These are phyloP conservation scores for Bugulina stolonifera DNA, from an alignment of 2,888 invertebrate genomes.

Conservation along the genomic window DNA sequence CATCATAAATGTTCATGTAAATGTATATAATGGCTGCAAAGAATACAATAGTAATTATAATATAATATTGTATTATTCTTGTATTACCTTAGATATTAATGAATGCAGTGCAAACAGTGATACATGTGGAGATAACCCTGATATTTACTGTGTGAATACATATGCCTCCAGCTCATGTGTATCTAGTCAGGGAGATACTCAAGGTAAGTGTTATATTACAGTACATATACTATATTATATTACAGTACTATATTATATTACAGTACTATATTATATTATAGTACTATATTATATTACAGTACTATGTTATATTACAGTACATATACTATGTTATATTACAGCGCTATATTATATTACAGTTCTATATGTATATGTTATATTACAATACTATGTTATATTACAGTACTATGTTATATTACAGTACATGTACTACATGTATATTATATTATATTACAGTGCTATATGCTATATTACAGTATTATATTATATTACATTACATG, in stretches of 20 bases:
- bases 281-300: neutral
- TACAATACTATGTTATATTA: neutral
- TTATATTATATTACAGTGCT: neutral
- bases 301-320: neutral
- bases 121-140: neutral
- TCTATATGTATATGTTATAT: neutral
- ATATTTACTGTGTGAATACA: slow-evolving; percentile 5
- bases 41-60: too few relatives aligned
- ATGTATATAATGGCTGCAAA: too few relatives aligned
- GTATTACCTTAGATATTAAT: slow-evolving; percentile 11
- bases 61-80: too few relatives aligned
- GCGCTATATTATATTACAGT: neutral
- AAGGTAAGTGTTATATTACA: neutral
- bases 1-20: too few relatives aligned
- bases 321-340: neutral
- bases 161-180: neutral
- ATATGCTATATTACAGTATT: too few relatives aligned
- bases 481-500: neutral
- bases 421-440: neutral
- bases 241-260: neutral
- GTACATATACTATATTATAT: neutral
- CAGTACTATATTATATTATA: neutral
- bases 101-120: neutral
- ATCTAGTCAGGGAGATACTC: neutral
- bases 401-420: neutral